Percentiles rank a stretch among this genome's conserved stretches.
Conservation (phyloP, 2,888 invertebrate genomes). For the Agelastica alni region DNA sequence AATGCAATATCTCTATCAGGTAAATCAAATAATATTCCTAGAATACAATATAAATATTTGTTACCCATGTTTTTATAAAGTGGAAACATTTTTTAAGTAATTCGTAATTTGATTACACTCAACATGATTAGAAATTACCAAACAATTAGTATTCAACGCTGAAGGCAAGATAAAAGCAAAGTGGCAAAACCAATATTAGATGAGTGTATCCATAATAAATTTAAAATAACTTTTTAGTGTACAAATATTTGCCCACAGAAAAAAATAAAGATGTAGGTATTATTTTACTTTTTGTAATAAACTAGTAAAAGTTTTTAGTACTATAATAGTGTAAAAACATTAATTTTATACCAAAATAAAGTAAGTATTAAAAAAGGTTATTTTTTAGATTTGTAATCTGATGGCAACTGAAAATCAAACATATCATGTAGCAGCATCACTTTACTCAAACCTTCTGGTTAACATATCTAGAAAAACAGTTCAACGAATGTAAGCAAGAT, state of each 20-base stretch:
- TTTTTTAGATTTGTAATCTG: slow-evolving; percentile 42
- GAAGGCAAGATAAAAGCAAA: not conserved
- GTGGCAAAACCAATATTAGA: not conserved
- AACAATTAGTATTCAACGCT: not conserved
- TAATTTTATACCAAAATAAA: not conserved
- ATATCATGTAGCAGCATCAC: slow-evolving; percentile 39
- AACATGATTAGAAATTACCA: not conserved
- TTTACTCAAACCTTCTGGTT: slow-evolving; percentile 50
- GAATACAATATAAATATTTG: too few species aligned
- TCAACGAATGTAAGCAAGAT: slow-evolving; percentile 51
- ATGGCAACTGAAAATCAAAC: slow-evolving; percentile 37
- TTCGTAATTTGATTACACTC: not conserved
- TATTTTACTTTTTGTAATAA: too few species aligned
- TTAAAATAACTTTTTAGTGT: too few species aligned
- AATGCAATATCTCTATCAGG: slow-evolving; percentile 73
- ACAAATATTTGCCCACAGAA: not conserved
- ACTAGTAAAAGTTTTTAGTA: too few species aligned
- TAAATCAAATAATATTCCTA: too few species aligned
- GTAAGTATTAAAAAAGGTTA: not conserved
- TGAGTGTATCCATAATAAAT: too few species aligned
- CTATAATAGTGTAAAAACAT: not conserved
- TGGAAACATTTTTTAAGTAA: not conserved
- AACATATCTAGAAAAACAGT: slow-evolving; percentile 53
- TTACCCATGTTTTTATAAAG: slow-evolving; percentile 6
- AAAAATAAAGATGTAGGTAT: too few species aligned